Conservation (phyloP, 2,113 vertebrate genomes). For the Sminthopsis crassicaudata region DNA sequence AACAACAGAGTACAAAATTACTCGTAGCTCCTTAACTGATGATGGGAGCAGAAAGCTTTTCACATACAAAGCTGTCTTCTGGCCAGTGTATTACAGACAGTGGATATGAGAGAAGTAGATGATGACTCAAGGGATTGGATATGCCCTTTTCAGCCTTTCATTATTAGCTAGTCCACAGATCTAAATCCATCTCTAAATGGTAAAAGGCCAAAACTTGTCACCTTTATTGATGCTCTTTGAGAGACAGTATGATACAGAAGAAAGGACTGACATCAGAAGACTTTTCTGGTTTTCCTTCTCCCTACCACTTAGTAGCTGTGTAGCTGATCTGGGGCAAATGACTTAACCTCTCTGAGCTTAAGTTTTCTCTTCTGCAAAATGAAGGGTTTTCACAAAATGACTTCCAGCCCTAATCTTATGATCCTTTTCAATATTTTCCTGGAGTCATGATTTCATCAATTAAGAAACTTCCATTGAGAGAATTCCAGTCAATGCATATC, state of each 20-base stretch:
- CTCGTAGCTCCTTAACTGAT: conserved; percentile 69
- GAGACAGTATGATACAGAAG: not conserved
- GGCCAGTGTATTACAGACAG: conserved; percentile 27
- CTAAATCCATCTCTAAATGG: not conserved
- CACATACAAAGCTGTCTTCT: conserved; percentile 33
- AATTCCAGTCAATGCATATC: not conserved
- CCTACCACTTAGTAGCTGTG: not conserved
- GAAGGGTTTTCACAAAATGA: not conserved
- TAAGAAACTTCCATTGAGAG: not conserved
- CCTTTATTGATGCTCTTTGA: not conserved
- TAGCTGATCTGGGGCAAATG: not conserved
- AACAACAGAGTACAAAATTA: conserved; percentile 69
- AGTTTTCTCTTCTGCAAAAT: not conserved
- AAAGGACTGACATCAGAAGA: not conserved
- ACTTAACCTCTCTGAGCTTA: not conserved
- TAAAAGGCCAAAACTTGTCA: conserved; percentile 20
- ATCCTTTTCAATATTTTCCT: not conserved
- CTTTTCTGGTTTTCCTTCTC: not conserved
- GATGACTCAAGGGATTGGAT: conserved; percentile 21
- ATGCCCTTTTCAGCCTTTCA: conserved; percentile 25
- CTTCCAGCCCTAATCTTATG: not conserved
- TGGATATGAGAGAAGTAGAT: conserved; percentile 27
- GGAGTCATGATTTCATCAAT: not conserved
- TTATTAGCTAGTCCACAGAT: conserved; percentile 8
- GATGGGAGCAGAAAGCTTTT: conserved; percentile 29